Conservation (phyloP, 2,113 vertebrate genomes). For the Trematocara zebra region DNA sequence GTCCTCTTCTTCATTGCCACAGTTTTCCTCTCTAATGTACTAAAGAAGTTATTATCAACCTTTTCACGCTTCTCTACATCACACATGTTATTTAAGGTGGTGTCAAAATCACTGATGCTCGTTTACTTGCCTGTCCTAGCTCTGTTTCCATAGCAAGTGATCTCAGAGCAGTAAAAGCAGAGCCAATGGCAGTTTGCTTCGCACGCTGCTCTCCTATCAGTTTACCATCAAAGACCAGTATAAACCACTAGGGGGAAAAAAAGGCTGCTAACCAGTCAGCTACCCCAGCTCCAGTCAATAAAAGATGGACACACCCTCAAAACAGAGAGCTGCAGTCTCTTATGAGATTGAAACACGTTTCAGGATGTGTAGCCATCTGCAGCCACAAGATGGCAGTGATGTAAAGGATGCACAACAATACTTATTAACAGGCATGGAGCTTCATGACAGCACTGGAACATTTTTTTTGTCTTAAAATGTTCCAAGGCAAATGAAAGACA, state of each 20-base stretch:
- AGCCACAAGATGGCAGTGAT: background rate
- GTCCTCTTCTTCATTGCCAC: background rate
- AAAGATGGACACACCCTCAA: background rate
- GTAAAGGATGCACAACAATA: background rate
- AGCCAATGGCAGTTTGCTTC: background rate
- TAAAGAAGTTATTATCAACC: background rate
- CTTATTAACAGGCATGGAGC: background rate
- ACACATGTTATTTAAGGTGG: background rate
- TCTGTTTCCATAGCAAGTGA: background rate
- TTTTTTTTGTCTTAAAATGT: background rate
- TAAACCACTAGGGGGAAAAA: background rate
- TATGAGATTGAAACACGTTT: background rate
- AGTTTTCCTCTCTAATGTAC: background rate
- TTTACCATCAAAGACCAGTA: background rate
- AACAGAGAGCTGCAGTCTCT: background rate
- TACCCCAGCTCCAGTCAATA: background rate
- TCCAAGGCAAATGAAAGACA: background rate
- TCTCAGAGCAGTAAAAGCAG: background rate
- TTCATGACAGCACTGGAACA: background rate
- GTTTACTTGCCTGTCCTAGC: background rate
- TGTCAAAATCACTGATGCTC: background rate
- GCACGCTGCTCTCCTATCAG: background rate
- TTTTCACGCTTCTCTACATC: background rate
- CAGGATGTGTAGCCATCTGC: background rate
- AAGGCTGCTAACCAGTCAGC: background rate